phyloP scores from a whole-genome alignment of 2,888 invertebrate genomes.

The Temnothorax ravouxi region DNA sequence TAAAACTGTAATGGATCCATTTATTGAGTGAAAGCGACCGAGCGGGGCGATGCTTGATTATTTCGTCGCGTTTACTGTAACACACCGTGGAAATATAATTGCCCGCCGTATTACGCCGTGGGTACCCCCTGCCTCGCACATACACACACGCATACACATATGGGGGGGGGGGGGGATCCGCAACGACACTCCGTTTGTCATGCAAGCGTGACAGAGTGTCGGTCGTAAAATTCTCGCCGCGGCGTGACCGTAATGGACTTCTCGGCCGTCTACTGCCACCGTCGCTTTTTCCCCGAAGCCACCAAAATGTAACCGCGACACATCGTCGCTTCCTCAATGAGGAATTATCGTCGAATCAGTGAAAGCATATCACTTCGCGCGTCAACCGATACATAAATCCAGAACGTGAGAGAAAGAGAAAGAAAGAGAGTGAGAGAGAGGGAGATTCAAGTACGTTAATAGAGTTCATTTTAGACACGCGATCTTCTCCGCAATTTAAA shows the following conservation, averaged over 20 bases:
- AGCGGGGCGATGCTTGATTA: conserved; percentile 48
- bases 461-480: not conserved
- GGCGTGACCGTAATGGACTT: conserved; percentile 25
- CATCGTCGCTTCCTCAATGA: conserved; percentile 35
- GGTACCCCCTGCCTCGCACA: not conserved
- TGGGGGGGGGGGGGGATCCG: not conserved
- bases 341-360: conserved; percentile 58
- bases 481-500: not conserved
- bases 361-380: conserved; percentile 55
- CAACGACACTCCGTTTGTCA: conserved; percentile 25
- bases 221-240: conserved; percentile 31
- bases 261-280: not conserved
- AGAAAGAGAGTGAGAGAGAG: not conserved
- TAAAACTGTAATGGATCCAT: conserved; percentile 56
- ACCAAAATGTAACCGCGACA: conserved; percentile 10
- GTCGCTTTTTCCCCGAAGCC: conserved; percentile 23
- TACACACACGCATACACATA: not conserved
- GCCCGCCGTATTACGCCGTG: conserved; percentile 30
- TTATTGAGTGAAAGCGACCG: conserved; percentile 59
- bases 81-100: conserved; percentile 45
- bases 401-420: not conserved
- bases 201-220: conserved; percentile 40
- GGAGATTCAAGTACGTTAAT: not conserved
- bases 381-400: not conserved
- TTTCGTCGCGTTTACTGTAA: conserved; percentile 55